Evolutionary conservation across 2,797 vertebrate species (phyloP).

Genomic region (Enteromius trimaculatus): DNA sequence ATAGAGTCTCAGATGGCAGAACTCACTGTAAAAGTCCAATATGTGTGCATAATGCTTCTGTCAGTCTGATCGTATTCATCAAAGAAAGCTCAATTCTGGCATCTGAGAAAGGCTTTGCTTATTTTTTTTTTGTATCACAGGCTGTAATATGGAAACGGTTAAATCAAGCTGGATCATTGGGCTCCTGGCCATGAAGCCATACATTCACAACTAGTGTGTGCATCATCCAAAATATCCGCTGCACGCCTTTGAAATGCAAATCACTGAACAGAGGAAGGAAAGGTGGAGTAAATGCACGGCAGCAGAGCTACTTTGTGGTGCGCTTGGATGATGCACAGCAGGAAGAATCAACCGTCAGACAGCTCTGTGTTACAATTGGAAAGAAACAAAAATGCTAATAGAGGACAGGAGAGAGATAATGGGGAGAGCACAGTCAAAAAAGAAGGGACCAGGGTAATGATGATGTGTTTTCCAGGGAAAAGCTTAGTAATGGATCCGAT

Average conservation of each 20-base stretch:
- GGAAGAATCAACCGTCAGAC: neutral
- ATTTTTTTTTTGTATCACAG: neutral
- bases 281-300: constrained; percentile 9
- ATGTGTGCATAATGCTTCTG: neutral
- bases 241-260: constrained; percentile 39
- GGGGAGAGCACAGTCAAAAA: constrained; percentile 22
- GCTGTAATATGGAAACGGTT: constrained; percentile 29
- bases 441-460: constrained; percentile 14
- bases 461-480: constrained; percentile 48
- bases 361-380: constrained; percentile 21
- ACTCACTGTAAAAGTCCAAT: neutral
- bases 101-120: neutral
- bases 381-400: constrained; percentile 5
- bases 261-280: neutral
- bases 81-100: neutral
- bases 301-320: constrained; percentile 6
- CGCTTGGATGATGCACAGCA: neutral
- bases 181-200: constrained; percentile 17
- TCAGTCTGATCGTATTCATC: constrained; percentile 15
- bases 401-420: neutral
- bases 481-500: constrained; percentile 38
- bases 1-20: constrained; percentile 2
- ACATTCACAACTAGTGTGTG: constrained; percentile 35
- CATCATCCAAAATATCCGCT: constrained; percentile 28
- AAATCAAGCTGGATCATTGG: constrained; percentile 28